phyloP scores from a whole-genome alignment of 37 sponge, comb jelly and placozoan genomes.

The Hormiphora californensis region DNA sequence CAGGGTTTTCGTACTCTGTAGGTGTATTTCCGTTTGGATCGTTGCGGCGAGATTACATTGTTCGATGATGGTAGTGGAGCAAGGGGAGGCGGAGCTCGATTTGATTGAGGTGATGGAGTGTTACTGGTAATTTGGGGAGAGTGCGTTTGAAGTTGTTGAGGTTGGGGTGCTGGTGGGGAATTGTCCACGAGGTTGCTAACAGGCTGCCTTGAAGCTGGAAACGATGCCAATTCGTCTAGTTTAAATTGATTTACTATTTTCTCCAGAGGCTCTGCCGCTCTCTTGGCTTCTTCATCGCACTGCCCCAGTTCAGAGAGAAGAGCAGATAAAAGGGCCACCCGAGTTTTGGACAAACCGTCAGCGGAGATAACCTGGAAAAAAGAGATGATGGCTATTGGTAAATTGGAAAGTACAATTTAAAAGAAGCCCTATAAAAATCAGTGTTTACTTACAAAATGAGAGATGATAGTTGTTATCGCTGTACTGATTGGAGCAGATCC shows the following conservation, averaged over 20 bases:
- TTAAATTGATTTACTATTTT: no score
- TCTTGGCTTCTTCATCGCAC: conserved; percentile 46
- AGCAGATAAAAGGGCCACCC: background rate
- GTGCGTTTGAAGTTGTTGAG: background rate
- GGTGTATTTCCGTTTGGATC: no score
- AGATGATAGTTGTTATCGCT: conserved; percentile 37
- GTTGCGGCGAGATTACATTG: no score
- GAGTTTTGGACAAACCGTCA: background rate
- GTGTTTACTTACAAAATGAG: conserved; percentile 14
- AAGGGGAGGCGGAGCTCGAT: no score
- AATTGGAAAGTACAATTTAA: background rate
- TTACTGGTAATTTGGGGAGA: no score
- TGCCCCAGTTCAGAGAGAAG: background rate
- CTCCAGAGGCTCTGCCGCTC: conserved; percentile 11
- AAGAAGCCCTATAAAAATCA: background rate
- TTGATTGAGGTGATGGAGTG: no score
- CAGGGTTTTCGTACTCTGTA: no score
- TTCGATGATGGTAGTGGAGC: no score
- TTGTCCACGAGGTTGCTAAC: no score
- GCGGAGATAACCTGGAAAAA: conserved; percentile 16
- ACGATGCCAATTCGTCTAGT: no score
- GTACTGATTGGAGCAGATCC: conserved; percentile 40
- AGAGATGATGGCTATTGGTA: background rate
- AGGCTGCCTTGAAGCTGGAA: no score
- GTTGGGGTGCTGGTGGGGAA: conserved; percentile 24